Evolutionary conservation across 2,888 invertebrate species (phyloP), one percentile per base, ranked within the genome.

Genomic region (Dicyrtomina minuta): DNA sequence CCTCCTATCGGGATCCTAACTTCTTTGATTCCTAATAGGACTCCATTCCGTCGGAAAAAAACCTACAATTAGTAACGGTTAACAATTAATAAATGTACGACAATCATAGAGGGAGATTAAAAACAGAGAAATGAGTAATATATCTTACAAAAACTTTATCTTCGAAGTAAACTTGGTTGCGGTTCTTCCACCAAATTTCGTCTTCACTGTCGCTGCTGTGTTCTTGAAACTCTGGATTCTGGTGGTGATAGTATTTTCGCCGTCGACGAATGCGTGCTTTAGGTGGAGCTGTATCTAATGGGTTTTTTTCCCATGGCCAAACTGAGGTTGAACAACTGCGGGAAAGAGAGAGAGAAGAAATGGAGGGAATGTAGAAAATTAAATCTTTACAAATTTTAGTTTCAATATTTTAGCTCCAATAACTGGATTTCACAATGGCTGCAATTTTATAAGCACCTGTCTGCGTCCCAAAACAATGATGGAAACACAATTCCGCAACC

Each of bases 401-500:
- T 41, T 12, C 43, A 41, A 41, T 12, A 41, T 41, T 12, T 41
- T 41, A 12, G 43, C 13, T 12, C 43, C 43, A 12, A 41, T 8
- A 17, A 17, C 10, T 4, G 17, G 51, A 17, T 4, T 22, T 12
- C 12, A 20, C 12, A 51, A 4, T 17, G 13, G 43, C 13, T n/a
- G 17, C 51, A 51, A 8, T 1, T 51, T 51, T 17, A 17, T 46
- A 46, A 46, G 15, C 4, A 51, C 12, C 17, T 22, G 17, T 51
- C 15, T 26, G 55, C 24, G 27, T 55, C 55, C 24, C 26, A 22
- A 74, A 80, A 81, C 74, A 80, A 80, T 15, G 81, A 78, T 1
- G 84, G 84, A 75, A 84, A 85, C 67, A 84, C 80, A 61, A 85
- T 84, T 39, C 85, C 85, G 81, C 85, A 85, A 12, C 85, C 85